These are phyloP conservation scores for Saturnia pavonia DNA, from an alignment of 2,888 invertebrate species.

Conservation along the genomic window DNA sequence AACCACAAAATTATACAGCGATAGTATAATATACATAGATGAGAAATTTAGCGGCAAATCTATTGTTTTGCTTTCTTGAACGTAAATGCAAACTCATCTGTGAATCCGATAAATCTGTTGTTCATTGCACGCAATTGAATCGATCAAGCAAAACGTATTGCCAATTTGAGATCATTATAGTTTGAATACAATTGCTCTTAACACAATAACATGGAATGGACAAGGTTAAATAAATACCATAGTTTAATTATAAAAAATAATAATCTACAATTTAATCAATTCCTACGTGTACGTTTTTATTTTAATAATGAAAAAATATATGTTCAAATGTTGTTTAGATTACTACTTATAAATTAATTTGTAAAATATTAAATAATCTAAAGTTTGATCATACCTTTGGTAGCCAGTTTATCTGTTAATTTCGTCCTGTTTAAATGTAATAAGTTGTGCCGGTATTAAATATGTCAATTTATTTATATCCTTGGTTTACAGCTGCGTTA, in stretches of 20 bases:
- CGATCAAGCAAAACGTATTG: conserved; percentile 58
- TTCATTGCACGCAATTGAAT: conserved; percentile 58
- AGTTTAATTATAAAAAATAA: neutral
- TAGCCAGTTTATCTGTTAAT: no score
- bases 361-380: no score
- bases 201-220: conserved; percentile 33
- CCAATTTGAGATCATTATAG: conserved; percentile 59
- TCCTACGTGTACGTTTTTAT: neutral
- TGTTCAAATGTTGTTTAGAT: no score
- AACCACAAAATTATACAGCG: conserved; percentile 47
- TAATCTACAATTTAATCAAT: neutral
- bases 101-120: conserved; percentile 53
- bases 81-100: conserved; percentile 42
- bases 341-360: no score
- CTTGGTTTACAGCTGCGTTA: no score
- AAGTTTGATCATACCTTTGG: no score
- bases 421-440: no score
- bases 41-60: conserved; percentile 57
- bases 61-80: conserved; percentile 49
- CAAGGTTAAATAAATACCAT: conserved; percentile 33
- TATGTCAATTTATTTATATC: no score
- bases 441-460: no score
- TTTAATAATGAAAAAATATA: no score
- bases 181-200: conserved; percentile 52
- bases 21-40: conserved; percentile 47